phyloP scores from a whole-genome alignment of 2,888 invertebrate species.

The Cactoblastis cactorum region DNA sequence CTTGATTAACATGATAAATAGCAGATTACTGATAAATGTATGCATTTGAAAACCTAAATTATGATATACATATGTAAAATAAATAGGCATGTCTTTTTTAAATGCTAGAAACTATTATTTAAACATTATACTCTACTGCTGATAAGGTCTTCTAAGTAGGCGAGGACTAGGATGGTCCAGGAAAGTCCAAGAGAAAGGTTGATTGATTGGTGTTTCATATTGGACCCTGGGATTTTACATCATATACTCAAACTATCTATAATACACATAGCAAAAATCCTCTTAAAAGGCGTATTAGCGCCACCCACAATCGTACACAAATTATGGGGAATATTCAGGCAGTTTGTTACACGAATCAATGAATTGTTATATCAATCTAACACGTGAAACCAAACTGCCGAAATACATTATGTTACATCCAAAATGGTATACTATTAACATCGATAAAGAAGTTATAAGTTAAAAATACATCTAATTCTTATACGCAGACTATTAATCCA shows the following conservation, averaged over 20 bases:
- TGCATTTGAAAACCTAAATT: too few species aligned
- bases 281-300: neutral
- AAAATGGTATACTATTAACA: constrained; percentile 47
- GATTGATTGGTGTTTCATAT: constrained; percentile 66
- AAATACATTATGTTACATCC: constrained; percentile 27
- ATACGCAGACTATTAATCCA: constrained; percentile 43
- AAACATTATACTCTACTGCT: constrained; percentile 46
- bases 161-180: constrained; percentile 53
- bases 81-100: neutral
- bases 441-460: constrained; percentile 51
- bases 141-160: constrained; percentile 30
- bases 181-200: constrained; percentile 63
- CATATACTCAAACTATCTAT: neutral
- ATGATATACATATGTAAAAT: constrained; percentile 4
- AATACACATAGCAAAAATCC: neutral
- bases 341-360: neutral
- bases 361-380: constrained; percentile 3
- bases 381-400: constrained; percentile 22
- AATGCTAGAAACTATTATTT: neutral
- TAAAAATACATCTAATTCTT: constrained; percentile 42
- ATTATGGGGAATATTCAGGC: constrained; percentile 15
- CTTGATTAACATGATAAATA: too few species aligned
- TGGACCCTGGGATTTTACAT: constrained; percentile 65
- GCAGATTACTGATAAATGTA: too few species aligned
- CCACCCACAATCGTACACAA: constrained; percentile 14